phyloP scores from a whole-genome alignment of 2,888 invertebrate genomes.

The Beris chalybata region DNA sequence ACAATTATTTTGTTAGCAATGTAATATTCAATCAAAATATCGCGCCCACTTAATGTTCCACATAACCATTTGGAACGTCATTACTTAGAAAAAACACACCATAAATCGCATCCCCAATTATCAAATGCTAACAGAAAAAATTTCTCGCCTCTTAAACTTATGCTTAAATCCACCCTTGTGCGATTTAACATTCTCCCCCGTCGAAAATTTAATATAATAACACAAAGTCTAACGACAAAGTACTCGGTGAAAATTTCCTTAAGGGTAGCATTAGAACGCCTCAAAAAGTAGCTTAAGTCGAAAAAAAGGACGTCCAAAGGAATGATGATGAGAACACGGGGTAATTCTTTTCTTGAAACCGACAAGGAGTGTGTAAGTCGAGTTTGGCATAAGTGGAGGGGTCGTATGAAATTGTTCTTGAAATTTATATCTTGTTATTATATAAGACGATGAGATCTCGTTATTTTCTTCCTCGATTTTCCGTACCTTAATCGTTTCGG shows the following conservation, averaged over 20 bases:
- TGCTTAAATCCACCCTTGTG: conserved; percentile 20
- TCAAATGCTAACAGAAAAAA: conserved; percentile 28
- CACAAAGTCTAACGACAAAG: conserved; percentile 37
- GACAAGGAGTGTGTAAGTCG: neutral
- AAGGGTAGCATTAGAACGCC: conserved; percentile 28
- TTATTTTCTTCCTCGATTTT: conserved; percentile 31
- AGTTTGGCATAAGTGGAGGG: neutral
- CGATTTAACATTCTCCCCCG: conserved; percentile 3
- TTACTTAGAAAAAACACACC: neutral
- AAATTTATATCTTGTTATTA: conserved; percentile 40
- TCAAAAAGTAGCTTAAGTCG: conserved; percentile 29
- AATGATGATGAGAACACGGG: conserved; percentile 4
- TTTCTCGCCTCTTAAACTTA: conserved; percentile 26
- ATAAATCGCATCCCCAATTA: conserved; percentile 35
- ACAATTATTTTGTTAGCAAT: too few relatives aligned
- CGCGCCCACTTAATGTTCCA: too few relatives aligned
- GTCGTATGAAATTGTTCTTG: conserved; percentile 38
- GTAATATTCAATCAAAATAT: too few relatives aligned
- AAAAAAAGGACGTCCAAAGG: conserved; percentile 15
- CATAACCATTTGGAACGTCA: too few relatives aligned
- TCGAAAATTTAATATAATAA: conserved; percentile 38
- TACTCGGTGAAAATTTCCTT: conserved; percentile 34
- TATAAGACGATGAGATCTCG: conserved; percentile 37
- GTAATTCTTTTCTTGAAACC: conserved; percentile 23
- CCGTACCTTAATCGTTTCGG: conserved; percentile 24